phyloP scores from a whole-genome alignment of 2,113 vertebrate species.

The Thomomys bottae region DNA sequence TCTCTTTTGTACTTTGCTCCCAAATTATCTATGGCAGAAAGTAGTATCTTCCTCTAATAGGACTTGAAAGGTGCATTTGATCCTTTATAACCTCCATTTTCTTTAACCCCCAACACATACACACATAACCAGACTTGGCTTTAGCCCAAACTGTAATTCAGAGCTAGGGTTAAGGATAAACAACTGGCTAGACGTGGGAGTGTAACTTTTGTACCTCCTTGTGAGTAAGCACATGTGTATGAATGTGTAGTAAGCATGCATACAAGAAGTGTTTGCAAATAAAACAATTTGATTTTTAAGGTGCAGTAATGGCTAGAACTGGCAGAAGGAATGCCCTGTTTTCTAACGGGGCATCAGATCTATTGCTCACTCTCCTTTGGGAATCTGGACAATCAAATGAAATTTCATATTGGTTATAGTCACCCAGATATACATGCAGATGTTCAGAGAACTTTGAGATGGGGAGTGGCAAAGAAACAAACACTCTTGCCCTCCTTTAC shows the following conservation, averaged over 20 bases:
- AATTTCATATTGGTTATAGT: neutral
- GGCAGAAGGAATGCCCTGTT: too few species aligned
- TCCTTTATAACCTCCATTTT: too few species aligned
- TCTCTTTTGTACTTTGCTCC: neutral
- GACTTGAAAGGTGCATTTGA: neutral
- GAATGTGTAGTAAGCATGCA: neutral
- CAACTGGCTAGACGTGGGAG: neutral
- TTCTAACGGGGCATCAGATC: too few species aligned
- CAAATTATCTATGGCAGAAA: neutral
- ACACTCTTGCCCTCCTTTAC: neutral
- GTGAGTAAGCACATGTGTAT: fast-evolving
- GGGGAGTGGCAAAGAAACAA: neutral
- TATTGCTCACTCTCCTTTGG: neutral
- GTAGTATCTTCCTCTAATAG: neutral
- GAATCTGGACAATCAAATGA: neutral
- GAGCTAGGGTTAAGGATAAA: neutral
- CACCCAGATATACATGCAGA: neutral
- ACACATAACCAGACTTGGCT: too few species aligned
- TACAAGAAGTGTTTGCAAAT: neutral
- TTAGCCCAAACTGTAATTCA: neutral
- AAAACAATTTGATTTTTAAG: neutral
- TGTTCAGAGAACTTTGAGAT: neutral
- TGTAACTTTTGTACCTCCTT: neutral
- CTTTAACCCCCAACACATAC: too few species aligned
- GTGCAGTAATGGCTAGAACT: neutral